Evolutionary conservation across 2,888 invertebrate genomes (phyloP).

Genomic region (Salticus scenicus): DNA sequence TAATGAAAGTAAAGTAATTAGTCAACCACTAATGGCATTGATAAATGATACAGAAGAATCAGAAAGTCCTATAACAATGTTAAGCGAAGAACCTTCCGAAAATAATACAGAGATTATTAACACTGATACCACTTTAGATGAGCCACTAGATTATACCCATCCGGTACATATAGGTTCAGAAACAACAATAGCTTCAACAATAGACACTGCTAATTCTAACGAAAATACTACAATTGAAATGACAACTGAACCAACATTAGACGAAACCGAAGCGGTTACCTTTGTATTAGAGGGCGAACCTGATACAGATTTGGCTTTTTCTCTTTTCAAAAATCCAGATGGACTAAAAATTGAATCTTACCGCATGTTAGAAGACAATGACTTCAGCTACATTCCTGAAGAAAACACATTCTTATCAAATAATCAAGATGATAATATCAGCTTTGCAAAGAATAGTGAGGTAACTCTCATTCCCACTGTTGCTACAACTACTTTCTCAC

Average conservation of each 20-base stretch:
- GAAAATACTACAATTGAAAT: background rate
- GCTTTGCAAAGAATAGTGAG: too few relatives aligned
- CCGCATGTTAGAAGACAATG: slow-evolving; percentile 10
- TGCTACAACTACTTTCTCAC: too few relatives aligned
- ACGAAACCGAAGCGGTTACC: background rate
- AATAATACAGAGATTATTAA: background rate
- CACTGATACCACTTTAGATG: background rate
- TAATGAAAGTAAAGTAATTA: background rate
- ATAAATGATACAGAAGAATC: background rate
- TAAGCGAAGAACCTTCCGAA: background rate
- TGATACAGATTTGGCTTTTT: slow-evolving; percentile 32
- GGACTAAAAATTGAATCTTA: slow-evolving; percentile 33
- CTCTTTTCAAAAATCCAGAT: slow-evolving; percentile 30
- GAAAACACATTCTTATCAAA: background rate
- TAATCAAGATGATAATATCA: too few relatives aligned
- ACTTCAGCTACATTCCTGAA: background rate
- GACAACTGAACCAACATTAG: background rate
- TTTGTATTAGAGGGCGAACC: slow-evolving; percentile 37
- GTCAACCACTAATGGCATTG: background rate
- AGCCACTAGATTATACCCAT: too few relatives aligned
- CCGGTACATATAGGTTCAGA: background rate
- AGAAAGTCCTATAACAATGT: background rate
- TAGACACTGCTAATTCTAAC: background rate
- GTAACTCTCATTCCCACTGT: too few relatives aligned
- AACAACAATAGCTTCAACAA: background rate